These are phyloP conservation scores for Drosophila ficusphila DNA, from an alignment of 1,140 invertebrate genomes.

Conservation along the genomic window DNA sequence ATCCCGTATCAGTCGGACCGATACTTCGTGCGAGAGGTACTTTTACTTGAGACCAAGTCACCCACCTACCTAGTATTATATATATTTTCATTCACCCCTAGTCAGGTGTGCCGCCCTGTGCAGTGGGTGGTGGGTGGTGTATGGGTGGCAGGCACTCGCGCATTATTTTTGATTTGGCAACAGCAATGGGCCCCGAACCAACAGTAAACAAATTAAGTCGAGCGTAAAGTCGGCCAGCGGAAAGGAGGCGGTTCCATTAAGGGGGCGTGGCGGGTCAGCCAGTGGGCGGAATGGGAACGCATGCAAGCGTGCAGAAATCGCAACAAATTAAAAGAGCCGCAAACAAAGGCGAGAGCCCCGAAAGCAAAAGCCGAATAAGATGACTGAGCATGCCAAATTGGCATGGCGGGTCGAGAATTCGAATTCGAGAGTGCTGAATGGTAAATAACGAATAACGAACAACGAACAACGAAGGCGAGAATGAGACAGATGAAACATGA, in stretches of 20 bases:
- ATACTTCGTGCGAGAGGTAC: too few species aligned
- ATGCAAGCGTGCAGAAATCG: slow-evolving; percentile 72
- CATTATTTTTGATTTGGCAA: slow-evolving; percentile 64
- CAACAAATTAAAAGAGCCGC: slow-evolving; percentile 75
- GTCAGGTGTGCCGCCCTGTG: not conserved
- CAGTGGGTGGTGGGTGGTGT: not conserved
- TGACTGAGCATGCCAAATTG: slow-evolving; percentile 36
- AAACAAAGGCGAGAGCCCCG: slow-evolving; percentile 40
- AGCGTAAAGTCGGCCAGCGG: slow-evolving; percentile 72
- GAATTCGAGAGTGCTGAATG: slow-evolving; percentile 10
- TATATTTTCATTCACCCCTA: slow-evolving; percentile 1
- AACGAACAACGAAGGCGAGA: not conserved
- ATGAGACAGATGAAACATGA: not conserved
- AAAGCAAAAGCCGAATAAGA: slow-evolving; percentile 50
- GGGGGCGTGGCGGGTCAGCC: slow-evolving; percentile 22
- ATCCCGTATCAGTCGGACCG: too few species aligned
- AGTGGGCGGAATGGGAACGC: slow-evolving; percentile 16
- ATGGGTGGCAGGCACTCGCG: too few species aligned
- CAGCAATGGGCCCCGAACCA: slow-evolving; percentile 74
- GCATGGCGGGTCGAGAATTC: not conserved
- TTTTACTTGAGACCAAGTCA: too few species aligned
- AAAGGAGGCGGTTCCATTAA: slow-evolving; percentile 16
- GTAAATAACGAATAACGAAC: slow-evolving; percentile 18
- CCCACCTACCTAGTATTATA: too few species aligned
- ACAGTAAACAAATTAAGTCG: slow-evolving; percentile 82